Evolutionary conservation across 2,888 invertebrate species (phyloP).

Genomic region (Xylota sylvarum): DNA sequence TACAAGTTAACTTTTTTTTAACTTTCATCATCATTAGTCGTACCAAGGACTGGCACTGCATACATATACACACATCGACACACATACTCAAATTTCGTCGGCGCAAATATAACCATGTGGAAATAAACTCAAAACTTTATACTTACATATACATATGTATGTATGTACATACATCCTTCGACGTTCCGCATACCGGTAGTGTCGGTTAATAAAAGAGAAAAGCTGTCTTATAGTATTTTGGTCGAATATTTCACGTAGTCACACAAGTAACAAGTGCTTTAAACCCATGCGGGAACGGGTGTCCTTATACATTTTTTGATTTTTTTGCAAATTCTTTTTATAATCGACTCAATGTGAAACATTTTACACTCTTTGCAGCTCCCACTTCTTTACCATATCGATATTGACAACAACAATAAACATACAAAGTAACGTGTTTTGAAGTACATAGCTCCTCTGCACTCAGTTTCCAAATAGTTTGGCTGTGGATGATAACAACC

Average conservation of each 20-base stretch:
- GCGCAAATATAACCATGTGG: neutral
- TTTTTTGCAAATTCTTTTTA: conserved; percentile 25
- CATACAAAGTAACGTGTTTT: neutral
- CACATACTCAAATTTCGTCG: neutral
- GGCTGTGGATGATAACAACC: neutral
- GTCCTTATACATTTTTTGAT: conserved; percentile 17
- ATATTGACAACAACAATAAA: conserved; percentile 11
- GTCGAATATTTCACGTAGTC: neutral
- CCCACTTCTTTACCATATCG: neutral
- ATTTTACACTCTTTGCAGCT: conserved; percentile 20
- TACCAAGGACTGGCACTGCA: neutral
- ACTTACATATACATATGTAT: neutral
- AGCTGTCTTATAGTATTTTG: neutral
- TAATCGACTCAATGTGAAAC: conserved; percentile 21
- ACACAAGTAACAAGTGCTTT: neutral
- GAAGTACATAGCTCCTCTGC: neutral
- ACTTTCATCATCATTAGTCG: neutral
- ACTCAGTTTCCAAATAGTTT: neutral
- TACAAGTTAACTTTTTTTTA: neutral
- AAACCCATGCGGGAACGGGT: conserved; percentile 26
- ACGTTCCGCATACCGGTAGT: neutral
- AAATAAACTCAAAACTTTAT: neutral
- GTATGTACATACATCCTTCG: neutral
- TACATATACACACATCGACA: neutral
- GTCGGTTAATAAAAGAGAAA: neutral